Evolutionary conservation across 2,113 vertebrate species (phyloP), one percentile per base, ranked within the genome.

Genomic region (Neotoma lepida): DNA sequence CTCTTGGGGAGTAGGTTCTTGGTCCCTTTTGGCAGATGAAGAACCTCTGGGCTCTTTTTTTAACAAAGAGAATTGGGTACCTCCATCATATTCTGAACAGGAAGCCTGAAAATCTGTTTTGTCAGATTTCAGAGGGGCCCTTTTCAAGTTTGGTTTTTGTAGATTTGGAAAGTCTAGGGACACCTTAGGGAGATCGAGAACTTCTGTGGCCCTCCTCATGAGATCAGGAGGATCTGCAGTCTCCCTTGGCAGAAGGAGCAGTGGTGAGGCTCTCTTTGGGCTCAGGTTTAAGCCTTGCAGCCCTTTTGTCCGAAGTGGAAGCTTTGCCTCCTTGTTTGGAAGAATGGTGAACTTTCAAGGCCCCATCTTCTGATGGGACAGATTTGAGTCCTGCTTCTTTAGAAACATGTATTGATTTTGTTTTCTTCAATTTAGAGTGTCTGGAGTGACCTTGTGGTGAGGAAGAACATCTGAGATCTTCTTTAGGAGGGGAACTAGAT

Each of bases 271-370:
- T 41, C 14, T 2, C 14, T 4, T 39, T 61, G 13, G n/a, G 5
- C n/a, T 15, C n/a, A 4, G 20, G 28, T 61, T 41, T 82, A 41
- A 61, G 22, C 10, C 24, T 17, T 82, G 12, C 13, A 61, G 0
- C 0, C 13, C 14, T 12, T 41, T 61, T 61, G 35, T 61, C 24
- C 28, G n/a, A 61, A 15, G 4, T 61, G 13, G 6, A 82, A 82
- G 1, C 0, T 24, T 10, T n/a, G 0, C 0, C 18, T 0, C 4
- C 18, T 6, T 4, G 39, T 61, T 18, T 61, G 13, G 10, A 28
- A 82, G 2, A 82, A 30, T 61, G 78, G 51, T 3, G 6, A 39
- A 18, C 5, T 81, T 81, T 58, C 3, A 12, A 81, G 78, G 4
- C 22, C 4, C 24, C 12, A 20, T 58, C 17, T 20, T 35, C 22